Percentiles rank a stretch among this genome's conserved stretches.
phyloP scores from a whole-genome alignment of 92 coral and sea anemone species.

The Diadumene lineata region DNA sequence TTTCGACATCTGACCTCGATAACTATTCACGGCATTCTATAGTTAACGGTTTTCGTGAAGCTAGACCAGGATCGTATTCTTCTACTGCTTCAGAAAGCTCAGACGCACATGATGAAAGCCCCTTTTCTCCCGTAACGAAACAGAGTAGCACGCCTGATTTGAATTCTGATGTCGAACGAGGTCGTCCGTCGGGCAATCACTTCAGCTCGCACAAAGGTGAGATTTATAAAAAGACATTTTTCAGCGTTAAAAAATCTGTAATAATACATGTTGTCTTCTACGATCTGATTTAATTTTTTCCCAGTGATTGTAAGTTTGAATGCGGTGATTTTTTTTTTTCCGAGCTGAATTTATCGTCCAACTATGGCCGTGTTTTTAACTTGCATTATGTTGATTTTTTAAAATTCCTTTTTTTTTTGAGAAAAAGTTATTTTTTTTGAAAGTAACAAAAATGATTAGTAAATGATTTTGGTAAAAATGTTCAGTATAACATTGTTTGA shows the following conservation, averaged over 20 bases:
- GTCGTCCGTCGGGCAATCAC: slow-evolving; percentile 28
- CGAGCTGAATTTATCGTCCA: too few species aligned
- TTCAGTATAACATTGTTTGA: too few species aligned
- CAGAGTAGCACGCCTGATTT: slow-evolving; percentile 78
- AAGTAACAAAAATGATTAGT: too few species aligned
- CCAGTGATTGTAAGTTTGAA: too few species aligned
- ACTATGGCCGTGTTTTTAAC: too few species aligned
- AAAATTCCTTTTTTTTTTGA: too few species aligned
- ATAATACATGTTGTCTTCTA: too few species aligned
- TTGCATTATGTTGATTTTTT: too few species aligned
- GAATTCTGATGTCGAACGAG: slow-evolving; percentile 20
- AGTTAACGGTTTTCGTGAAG: slow-evolving; percentile 59
- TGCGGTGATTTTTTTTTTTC: too few species aligned
- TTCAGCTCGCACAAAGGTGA: slow-evolving; percentile 36
- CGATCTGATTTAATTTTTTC: too few species aligned
- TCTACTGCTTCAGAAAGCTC: slow-evolving; percentile 85
- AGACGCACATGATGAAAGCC: slow-evolving; percentile 71
- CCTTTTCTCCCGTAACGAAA: slow-evolving; percentile 69
- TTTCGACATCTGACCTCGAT: slow-evolving; percentile 67
- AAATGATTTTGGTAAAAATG: too few species aligned
- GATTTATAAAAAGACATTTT: not conserved
- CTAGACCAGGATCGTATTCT: slow-evolving; percentile 58
- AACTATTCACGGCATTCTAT: slow-evolving; percentile 37
- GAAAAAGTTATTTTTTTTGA: too few species aligned
- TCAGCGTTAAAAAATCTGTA: not conserved